Conservation (phyloP, 2,888 invertebrate genomes). For the Patella ulyssiponensis region DNA sequence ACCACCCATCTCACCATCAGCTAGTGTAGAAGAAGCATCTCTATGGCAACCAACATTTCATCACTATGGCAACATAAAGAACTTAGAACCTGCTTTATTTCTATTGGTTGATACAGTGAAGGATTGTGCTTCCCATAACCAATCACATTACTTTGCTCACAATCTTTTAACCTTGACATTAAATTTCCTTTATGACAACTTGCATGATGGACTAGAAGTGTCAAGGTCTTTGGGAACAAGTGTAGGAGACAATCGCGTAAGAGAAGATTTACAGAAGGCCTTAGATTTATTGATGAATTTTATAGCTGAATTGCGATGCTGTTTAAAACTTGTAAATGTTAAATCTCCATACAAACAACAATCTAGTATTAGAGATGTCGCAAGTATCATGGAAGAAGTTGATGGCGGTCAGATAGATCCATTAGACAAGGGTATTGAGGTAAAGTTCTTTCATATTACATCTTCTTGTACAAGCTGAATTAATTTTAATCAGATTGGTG, state of each 20-base stretch:
- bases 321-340: conserved; percentile 29
- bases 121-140: conserved; percentile 49
- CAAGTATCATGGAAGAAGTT: background rate
- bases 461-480: too few species aligned
- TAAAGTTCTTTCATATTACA: conserved; percentile 1
- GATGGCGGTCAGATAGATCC: conserved; percentile 21
- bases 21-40: conserved; percentile 27
- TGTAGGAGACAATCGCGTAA: conserved; percentile 29
- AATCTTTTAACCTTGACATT: conserved; percentile 57
- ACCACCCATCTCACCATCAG: conserved; percentile 26
- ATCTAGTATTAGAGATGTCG: conserved; percentile 12
- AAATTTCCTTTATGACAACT: conserved; percentile 56
- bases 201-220: conserved; percentile 50
- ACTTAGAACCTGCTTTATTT: conserved; percentile 55
- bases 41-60: conserved; percentile 24
- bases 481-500: too few species aligned
- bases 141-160: conserved; percentile 56
- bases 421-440: conserved; percentile 41
- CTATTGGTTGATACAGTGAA: conserved; percentile 53
- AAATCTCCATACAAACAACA: background rate
- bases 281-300: conserved; percentile 46
- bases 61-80: conserved; percentile 48
- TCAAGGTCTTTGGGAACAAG: conserved; percentile 32
- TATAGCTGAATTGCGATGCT: conserved; percentile 47
- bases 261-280: conserved; percentile 42